Base-by-base conservation (phyloP, 1,140 invertebrate species). In the Hypothenemus hampei region DNA sequence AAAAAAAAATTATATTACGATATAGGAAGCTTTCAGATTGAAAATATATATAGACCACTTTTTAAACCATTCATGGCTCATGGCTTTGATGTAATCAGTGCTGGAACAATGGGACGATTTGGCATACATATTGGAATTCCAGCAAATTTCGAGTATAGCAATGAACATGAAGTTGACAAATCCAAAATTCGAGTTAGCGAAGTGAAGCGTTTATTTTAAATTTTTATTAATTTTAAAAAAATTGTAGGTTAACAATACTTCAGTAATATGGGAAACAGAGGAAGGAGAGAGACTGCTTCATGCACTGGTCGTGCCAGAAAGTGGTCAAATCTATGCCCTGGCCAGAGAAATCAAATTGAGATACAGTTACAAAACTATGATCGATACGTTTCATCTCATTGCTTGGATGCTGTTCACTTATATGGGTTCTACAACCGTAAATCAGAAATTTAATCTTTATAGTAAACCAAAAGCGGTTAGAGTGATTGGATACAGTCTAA, bases 241-340 rank as follows among this genome's bases (percentile, higher is more conserved):
- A 18, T 13, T 41, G 20, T 58, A 78, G 71, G 71, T 86, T n/a
- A 74, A 76, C 22, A 65, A 73, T 31, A 73, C 81, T 58, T 65
- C 65, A 37, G 65, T 88, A 10, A 69, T 83, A 57, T 85, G 84
- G 81, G 73, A 69, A 21, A 73, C 78, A 1, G 75, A 79, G 46
- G 73, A 73, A 37, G 85, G 82, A 0, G 69, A 77, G 58, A 62
- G 78, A 29, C 73, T 91, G 11, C 63, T 82, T 22, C 66, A 85
- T 3, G 78, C 86, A 1, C 60, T 90, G 11, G 65, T 87, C 1
- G 62, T 91, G 2, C 81, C 83, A 7, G 81, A 87, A 35, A 79
- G 86, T 36, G 86, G 86, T 4, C 79, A 89, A 65, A 78, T 86
- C 49, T 91, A 87, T 75, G 87, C 81, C 8, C 81, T 91, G 18